These are phyloP conservation scores for Dolichomitus sp. DNA, from an alignment of 2,888 invertebrate genomes.

Conservation along the genomic window DNA sequence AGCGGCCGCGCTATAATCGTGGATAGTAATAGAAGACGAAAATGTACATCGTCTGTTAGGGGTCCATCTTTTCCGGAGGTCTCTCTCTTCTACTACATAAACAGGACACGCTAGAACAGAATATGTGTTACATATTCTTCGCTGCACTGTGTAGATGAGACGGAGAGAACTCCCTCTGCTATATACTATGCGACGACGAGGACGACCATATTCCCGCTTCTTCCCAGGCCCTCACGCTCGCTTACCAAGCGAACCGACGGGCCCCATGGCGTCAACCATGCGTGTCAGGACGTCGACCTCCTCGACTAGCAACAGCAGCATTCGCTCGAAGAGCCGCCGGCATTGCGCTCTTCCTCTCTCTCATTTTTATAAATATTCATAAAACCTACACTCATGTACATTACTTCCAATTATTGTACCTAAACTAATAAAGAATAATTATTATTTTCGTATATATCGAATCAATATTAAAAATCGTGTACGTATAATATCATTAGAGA, in stretches of 20 bases:
- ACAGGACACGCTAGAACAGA: conserved; percentile 3
- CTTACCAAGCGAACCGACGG: conserved; percentile 69
- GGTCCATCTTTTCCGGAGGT: conserved; percentile 19
- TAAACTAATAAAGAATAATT: not conserved
- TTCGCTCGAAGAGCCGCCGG: conserved; percentile 64
- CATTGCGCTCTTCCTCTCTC: conserved; percentile 33
- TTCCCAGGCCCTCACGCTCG: conserved; percentile 45
- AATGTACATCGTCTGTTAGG: conserved; percentile 29
- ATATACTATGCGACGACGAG: not conserved
- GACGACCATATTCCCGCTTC: conserved; percentile 54
- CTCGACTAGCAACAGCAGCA: conserved; percentile 72
- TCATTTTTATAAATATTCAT: not conserved
- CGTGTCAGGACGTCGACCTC: conserved; percentile 85
- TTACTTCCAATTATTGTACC: not conserved
- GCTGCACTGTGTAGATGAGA: conserved; percentile 10
- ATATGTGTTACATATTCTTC: conserved; percentile 23
- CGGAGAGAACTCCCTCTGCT: conserved; percentile 68
- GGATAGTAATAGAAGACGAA: conserved; percentile 32
- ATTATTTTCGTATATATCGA: not conserved
- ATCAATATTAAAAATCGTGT: not conserved
- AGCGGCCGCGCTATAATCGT: conserved; percentile 3
- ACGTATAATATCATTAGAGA: not conserved
- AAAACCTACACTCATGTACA: no score
- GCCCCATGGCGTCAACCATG: conserved; percentile 83
- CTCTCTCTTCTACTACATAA: not conserved